Base-by-base conservation (phyloP, 1,140 invertebrate genomes). In the Coptotermes formosanus region DNA sequence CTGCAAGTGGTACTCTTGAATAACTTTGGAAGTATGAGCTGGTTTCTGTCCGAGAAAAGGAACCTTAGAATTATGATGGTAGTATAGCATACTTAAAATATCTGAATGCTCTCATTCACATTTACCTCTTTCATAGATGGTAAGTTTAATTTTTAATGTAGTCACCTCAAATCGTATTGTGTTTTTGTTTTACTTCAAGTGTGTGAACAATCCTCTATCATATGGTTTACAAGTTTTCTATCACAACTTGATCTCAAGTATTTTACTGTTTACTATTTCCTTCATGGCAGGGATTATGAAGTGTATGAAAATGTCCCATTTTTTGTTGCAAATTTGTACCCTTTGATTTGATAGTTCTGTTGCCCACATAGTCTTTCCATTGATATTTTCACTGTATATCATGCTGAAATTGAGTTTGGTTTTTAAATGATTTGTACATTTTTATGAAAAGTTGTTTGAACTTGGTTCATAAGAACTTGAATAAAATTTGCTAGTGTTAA, bases 211-310 rank as follows among this genome's bases (percentile, higher is more conserved):
- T 30, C 64, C 64, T 75, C 64, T 12, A 30, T 75, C 14, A 2
- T 6, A 30, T 30, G 30, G 25, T 30, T 75, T 75, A 75, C 14
- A 14, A 25, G 25, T 75, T 75, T 75, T 75, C n/a, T 25, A n/a
- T 30, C 9, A 75, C 64, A 75, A 75, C n/a, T 75, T 75, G 64
- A 75, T 75, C 64, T 75, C 64, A 75, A 75, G 30, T 75, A 75
- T 3, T 30, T 75, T 75, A 75, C 64, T 25, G 64, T 0, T 75
- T 30, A 75, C 7, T 75, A 75, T 75, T 75, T 75, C n/a, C 14
- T 75, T 75, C 25, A 75, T n/a, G 64, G 14, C 14, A 75, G 25
- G 25, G 19, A 30, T 75, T 75, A 75, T 75, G 9, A 75, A 25
- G n/a, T 75, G 64, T 75, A 75, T 75, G 64, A 30, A 75, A 75